Evolutionary conservation across 92 coral and sea anemone genomes (phyloP), one percentile per base, ranked within the genome.

Genomic region (Epizoanthus illoricatus): DNA sequence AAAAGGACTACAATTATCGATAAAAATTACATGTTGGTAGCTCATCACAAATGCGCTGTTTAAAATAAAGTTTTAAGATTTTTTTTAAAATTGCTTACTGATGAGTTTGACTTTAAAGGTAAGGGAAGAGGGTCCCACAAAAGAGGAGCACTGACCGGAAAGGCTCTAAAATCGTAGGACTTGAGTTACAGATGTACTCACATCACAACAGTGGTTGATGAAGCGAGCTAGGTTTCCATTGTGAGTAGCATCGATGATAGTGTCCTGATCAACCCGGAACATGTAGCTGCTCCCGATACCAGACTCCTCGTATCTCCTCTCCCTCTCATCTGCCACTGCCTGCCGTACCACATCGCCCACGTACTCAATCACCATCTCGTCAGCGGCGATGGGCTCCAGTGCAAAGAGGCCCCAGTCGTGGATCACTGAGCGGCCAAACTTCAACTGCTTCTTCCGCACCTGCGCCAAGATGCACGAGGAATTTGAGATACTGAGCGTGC

Each of bases 381-480:
- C 99, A 9, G 98, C 98, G 8, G 97, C 99, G 62, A 96, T 93
- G 23, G 98, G 94, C 72, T 96, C 99, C 74, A 93, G 86, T 41
- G 99, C 99, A 62, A 96, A 92, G 81, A 96, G 81, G 49, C 99
- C 99, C 99, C 99, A 96, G 89, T 93, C 99, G 80, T 96, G 99
- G 75, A 96, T 96, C 39, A 93, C 88, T 55, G 99, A 96, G 83
- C 94, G 94, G 69, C 96, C 95, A 75, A 96, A 96, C 62, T 92
- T 90, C 80, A 96, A 80, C 86, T 96, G 97, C 80, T 96, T 96
- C 88, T 96, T 96, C 6, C 99, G 99, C 16, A 96, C 99, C 99
- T 96, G 64, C n/a, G n/a, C n/a, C n/a, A n/a, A n/a, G n/a, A 28
- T 20, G 54, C 55, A 79, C 40, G 17, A n/a, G 52, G 10, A 59